These are phyloP conservation scores for Platalea minor DNA, from an alignment of 2,797 vertebrate genomes.

Conservation along the genomic window DNA sequence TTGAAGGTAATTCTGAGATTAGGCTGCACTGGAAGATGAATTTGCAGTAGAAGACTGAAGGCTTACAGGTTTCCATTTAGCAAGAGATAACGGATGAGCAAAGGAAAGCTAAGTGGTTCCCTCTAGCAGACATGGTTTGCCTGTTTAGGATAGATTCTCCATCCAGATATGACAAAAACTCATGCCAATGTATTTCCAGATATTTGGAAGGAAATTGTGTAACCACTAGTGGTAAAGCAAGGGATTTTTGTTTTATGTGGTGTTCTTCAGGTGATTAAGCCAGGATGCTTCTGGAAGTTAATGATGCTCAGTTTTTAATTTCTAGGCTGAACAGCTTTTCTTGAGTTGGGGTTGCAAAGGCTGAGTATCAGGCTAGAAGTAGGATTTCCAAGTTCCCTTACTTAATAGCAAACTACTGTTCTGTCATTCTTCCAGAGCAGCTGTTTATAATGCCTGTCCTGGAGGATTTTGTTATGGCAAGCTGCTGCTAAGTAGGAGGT, in stretches of 20 bases:
- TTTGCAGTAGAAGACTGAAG: neutral
- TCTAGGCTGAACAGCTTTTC: neutral
- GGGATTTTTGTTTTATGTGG: neutral
- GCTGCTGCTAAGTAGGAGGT: slow-evolving; percentile 9
- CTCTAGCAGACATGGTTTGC: neutral
- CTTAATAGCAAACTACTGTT: neutral
- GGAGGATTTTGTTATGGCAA: neutral
- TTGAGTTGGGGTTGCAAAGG: neutral
- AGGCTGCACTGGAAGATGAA: neutral
- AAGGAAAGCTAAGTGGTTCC: neutral
- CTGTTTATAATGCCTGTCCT: neutral
- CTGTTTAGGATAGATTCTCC: neutral
- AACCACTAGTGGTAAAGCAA: neutral
- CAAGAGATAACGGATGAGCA: neutral
- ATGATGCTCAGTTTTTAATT: neutral
- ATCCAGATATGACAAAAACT: neutral
- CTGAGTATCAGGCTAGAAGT: neutral
- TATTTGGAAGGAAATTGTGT: neutral
- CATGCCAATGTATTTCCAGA: neutral
- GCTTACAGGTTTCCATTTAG: neutral
- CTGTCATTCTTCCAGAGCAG: slow-evolving; percentile 37
- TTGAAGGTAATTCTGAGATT: neutral
- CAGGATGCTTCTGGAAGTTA: neutral
- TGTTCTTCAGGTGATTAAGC: neutral
- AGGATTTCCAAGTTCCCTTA: neutral